These are phyloP conservation scores for Phalloptychus januarius DNA, from an alignment of 2,797 vertebrate genomes.

Conservation along the genomic window DNA sequence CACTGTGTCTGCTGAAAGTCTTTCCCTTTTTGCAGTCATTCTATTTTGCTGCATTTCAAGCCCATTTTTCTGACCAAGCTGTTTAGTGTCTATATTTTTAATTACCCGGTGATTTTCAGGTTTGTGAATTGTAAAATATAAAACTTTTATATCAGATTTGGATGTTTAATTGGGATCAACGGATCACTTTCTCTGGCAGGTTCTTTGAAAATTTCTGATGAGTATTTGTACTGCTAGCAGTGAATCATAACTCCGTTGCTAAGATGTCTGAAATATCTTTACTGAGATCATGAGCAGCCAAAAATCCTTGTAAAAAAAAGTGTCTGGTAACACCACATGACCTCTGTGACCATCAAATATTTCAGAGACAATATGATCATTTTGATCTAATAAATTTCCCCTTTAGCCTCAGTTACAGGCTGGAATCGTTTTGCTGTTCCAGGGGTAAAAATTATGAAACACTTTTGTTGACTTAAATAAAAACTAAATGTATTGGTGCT, in stretches of 20 bases:
- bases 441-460: constrained; percentile 42
- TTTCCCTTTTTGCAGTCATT: neutral
- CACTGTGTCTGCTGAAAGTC: neutral
- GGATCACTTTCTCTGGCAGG: neutral
- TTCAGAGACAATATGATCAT: constrained; percentile 50
- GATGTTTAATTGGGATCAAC: neutral
- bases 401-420: constrained; percentile 46
- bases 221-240: neutral
- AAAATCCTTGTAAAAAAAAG: neutral
- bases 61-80: neutral
- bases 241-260: neutral
- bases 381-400: constrained; percentile 42
- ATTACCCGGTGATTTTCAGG: neutral
- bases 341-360: neutral
- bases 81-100: neutral
- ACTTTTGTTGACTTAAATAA: constrained; percentile 78
- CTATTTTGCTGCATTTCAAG: neutral
- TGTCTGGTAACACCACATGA: neutral
- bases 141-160: neutral
- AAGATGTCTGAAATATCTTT: neutral
- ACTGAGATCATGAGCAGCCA: neutral
- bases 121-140: neutral
- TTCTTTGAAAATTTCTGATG: neutral
- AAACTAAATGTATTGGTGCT: constrained; percentile 69
- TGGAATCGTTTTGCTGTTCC: constrained; percentile 22